phyloP scores from a whole-genome alignment of 2,113 vertebrate species.

The Rhabdomys dilectus region DNA sequence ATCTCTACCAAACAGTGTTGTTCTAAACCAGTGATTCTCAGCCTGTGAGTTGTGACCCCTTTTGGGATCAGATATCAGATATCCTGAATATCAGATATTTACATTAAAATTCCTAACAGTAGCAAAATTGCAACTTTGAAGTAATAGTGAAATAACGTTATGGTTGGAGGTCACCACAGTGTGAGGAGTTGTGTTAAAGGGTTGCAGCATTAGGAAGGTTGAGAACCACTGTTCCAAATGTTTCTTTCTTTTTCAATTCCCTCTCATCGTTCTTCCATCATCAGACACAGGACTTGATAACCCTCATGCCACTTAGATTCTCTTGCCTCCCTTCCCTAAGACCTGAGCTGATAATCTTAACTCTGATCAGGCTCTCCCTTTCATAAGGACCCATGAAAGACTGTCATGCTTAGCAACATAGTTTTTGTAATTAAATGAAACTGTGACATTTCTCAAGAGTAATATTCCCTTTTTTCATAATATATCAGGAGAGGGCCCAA shows the following conservation, averaged over 20 bases:
- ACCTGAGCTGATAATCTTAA: background rate
- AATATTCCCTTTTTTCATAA: conserved; percentile 57
- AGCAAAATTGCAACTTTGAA: background rate
- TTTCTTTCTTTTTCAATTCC: background rate
- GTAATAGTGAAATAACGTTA: background rate
- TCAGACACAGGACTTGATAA: background rate
- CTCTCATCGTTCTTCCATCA: background rate
- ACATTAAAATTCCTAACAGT: background rate
- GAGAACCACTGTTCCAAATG: background rate
- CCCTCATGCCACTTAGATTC: background rate
- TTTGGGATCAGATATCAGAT: background rate
- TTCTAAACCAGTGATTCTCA: background rate
- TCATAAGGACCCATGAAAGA: conserved; percentile 13
- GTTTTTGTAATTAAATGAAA: conserved; percentile 61
- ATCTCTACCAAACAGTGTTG: background rate
- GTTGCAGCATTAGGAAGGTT: background rate
- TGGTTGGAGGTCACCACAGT: background rate
- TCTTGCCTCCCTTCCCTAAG: background rate
- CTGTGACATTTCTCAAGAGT: conserved; percentile 32
- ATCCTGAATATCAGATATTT: background rate
- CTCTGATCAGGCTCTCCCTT: background rate
- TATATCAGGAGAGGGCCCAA: conserved; percentile 26
- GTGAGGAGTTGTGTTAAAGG: background rate
- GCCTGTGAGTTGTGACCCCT: background rate
- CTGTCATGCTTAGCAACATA: background rate